Base-by-base conservation (phyloP, 2,113 vertebrate genomes). In the Xenopus borealis region DNA sequence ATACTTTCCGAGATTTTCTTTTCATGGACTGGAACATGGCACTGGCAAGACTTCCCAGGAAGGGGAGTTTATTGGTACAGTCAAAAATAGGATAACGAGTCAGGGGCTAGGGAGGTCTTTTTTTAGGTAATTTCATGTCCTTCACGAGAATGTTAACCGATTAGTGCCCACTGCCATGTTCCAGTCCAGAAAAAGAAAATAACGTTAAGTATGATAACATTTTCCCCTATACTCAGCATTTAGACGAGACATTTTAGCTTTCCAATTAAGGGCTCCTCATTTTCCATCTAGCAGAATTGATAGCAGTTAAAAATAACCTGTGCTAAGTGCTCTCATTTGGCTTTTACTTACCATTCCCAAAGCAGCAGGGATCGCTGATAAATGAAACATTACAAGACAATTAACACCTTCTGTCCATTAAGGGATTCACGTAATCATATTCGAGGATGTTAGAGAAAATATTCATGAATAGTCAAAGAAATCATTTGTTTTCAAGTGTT, bases 401-500 rank as follows among this genome's bases (percentile, higher is more conserved):
- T 61, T 20, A 61, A 27, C 58, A 27, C 20, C 8, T 61, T 61
- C 18, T 61, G 58, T 61, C 19, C 20, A 2, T 23, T 61, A 61
- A 23, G 5, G 10, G 11, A 61, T 20, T 2, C 53, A 23, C 10
- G 2, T 27, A 11, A 61, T 61, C 10, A 58, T 10, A 61, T 61
- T 61, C 11, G 6, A 61, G 17, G 20, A 61, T 12, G 19, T 27
- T 58, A 61, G 1, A 55, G 9, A 16, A 20, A 61, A 12, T 3
- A 2, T 27, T 61, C 58, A 61, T 23, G 12, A 23, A 20, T 12
- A 61, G 58, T 4, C 20, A 1, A 27, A 45, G 40, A 10, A 20
- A 1, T 44, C 40, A 23, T 61, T 69, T 58, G 20, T 59, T 62
- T 62, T 10, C 1, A 71, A 62, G 69, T 71, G 69, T 65, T 64